Percentiles rank a stretch among this genome's conserved stretches.
These are phyloP conservation scores for Dissostichus mawsoni DNA, from an alignment of 2,113 vertebrate genomes.

Conservation along the genomic window DNA sequence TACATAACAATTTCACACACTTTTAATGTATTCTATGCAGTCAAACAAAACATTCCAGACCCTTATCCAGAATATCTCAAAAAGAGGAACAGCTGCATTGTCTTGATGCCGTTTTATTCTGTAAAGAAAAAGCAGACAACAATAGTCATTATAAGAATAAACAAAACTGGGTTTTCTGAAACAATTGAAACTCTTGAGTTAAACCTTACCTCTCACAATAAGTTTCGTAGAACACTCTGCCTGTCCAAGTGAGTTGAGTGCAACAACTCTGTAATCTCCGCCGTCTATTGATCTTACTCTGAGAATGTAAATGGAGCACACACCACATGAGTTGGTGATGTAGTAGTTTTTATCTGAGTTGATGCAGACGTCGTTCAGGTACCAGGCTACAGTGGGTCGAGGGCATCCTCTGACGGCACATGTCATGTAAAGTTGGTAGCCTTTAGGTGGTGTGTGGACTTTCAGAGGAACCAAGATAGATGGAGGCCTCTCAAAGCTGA, in stretches of 20 bases:
- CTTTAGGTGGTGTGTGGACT: slow-evolving; percentile 85
- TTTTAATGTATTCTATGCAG: not conserved
- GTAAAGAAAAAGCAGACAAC: slow-evolving; percentile 25
- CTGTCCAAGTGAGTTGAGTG: slow-evolving; percentile 85
- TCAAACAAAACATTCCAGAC: not conserved
- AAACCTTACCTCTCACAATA: slow-evolving; percentile 84
- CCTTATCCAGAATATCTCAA: not conserved
- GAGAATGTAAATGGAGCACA: slow-evolving; percentile 89
- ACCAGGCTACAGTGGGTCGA: slow-evolving; percentile 86
- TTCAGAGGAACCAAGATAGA: slow-evolving; percentile 89
- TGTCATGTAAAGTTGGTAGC: slow-evolving; percentile 90
- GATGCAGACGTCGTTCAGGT: slow-evolving; percentile 86
- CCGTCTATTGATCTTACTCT: slow-evolving; percentile 81
- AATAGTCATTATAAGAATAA: slow-evolving; percentile 1
- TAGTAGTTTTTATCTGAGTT: slow-evolving; percentile 81
- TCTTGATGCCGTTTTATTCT: slow-evolving; percentile 53
- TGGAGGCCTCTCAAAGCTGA: slow-evolving; percentile 84
- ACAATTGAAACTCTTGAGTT: not conserved
- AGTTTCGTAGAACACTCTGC: slow-evolving; percentile 86
- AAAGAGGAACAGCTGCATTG: not conserved
- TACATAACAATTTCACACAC: not conserved
- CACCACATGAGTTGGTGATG: slow-evolving; percentile 87
- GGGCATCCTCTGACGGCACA: slow-evolving; percentile 89
- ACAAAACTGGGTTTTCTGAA: not conserved
- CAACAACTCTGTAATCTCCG: slow-evolving; percentile 87